Evolutionary conservation across 2,113 vertebrate genomes (phyloP).

Genomic region (Podarcis raffonei): DNA sequence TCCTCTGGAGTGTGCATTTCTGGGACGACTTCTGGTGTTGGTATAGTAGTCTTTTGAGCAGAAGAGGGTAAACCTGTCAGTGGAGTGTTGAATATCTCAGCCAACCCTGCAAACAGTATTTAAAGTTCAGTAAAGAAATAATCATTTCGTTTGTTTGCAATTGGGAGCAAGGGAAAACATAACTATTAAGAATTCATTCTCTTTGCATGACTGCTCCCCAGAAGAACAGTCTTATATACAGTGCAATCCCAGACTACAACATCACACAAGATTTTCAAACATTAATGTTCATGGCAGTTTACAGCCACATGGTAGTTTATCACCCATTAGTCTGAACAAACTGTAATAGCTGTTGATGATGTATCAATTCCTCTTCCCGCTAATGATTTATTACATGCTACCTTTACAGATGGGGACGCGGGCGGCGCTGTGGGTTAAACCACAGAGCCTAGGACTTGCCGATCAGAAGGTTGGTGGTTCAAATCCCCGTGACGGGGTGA

Average conservation of each 20-base stretch:
- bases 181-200: background rate
- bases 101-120: constrained; percentile 73
- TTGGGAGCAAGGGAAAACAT: background rate
- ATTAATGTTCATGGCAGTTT: background rate
- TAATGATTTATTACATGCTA: background rate
- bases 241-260: background rate
- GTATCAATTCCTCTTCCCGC: background rate
- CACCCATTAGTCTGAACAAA: background rate
- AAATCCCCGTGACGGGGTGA: too few species aligned
- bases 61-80: constrained; percentile 4
- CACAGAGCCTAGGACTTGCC: too few species aligned
- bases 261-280: background rate
- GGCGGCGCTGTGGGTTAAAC: too few species aligned
- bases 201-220: background rate
- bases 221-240: background rate
- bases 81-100: constrained; percentile 85
- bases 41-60: constrained; percentile 45
- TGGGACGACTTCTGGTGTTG: constrained; percentile 65
- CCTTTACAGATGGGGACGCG: too few species aligned
- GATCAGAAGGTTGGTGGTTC: too few species aligned
- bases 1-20: constrained; percentile 85
- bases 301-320: background rate
- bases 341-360: background rate
- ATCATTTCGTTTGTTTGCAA: background rate
- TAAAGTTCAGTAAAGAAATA: constrained; percentile 21